These are phyloP conservation scores for Pempheris klunzingeri DNA, from an alignment of 2,797 vertebrate genomes.

Conservation along the genomic window DNA sequence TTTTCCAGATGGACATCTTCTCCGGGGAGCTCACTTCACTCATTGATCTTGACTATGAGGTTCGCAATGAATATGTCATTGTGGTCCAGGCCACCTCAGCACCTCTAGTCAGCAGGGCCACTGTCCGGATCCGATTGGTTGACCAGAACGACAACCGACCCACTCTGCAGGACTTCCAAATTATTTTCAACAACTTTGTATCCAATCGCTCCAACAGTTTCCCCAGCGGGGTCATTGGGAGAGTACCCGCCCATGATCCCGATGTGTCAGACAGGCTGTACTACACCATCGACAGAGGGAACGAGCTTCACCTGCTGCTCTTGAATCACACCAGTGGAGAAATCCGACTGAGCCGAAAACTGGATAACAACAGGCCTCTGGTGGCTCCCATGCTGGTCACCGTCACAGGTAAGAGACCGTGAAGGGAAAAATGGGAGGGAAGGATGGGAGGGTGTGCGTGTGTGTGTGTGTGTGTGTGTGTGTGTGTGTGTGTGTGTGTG, in stretches of 20 bases:
- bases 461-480: conserved; percentile 19
- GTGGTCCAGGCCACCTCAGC: conserved; percentile 99
- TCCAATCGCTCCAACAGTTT: conserved; percentile 98
- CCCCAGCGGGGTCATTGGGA: conserved; percentile 94
- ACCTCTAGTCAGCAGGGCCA: conserved; percentile 97
- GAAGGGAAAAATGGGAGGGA: conserved; percentile 40
- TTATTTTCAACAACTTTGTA: conserved; percentile 99
- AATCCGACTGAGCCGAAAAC: conserved; percentile 94
- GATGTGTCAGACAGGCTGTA: conserved; percentile 95
- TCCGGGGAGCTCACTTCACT: conserved; percentile 98
- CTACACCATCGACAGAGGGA: conserved; percentile 96
- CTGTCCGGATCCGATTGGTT: conserved; percentile 92
- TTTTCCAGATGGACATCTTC: conserved; percentile 99
- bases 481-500: too few species aligned
- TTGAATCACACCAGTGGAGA: conserved; percentile 97
- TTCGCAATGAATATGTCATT: conserved; percentile 92
- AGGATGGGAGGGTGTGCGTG: conserved; percentile 22
- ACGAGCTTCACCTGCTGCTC: conserved; percentile 95
- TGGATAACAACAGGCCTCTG: conserved; percentile 98
- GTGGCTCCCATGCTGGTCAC: conserved; percentile 98
- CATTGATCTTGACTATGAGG: conserved; percentile 97
- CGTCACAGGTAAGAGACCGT: conserved; percentile 92
- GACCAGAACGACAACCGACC: conserved; percentile 99
- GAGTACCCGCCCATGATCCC: conserved; percentile 95
- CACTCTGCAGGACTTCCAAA: conserved; percentile 96